A percentile compares a stretch with the other conserved stretches of the same genome.
Evolutionary conservation across 2,797 vertebrate genomes (phyloP).

Genomic region (Decapterus maruadsi): DNA sequence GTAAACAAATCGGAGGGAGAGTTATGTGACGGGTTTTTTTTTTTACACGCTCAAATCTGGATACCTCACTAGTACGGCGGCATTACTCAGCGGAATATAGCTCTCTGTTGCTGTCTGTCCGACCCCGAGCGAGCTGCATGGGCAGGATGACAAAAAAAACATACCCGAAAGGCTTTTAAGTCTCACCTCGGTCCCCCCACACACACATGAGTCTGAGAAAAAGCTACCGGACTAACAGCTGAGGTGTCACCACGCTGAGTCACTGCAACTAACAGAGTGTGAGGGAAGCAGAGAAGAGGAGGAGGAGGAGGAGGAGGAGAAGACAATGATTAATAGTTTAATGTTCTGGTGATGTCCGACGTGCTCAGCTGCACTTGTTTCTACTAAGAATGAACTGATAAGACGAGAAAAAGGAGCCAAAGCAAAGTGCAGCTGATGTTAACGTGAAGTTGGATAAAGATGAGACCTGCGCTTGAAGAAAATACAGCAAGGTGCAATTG

Average conservation of each 20-base stretch:
- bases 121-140: conserved; percentile 38
- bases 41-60: conserved; percentile 35
- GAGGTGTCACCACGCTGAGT: conserved; percentile 61
- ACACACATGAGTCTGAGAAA: conserved; percentile 45
- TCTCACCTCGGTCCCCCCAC: conserved; percentile 45
- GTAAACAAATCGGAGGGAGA: conserved; percentile 76
- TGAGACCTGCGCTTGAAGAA: neutral
- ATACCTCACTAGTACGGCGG: conserved; percentile 53
- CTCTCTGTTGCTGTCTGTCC: conserved; percentile 37
- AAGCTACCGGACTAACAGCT: conserved; percentile 70
- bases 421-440: conserved; percentile 9
- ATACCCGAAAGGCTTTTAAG: conserved; percentile 69
- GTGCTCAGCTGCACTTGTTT: neutral
- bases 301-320: conserved; percentile 1
- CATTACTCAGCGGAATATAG: conserved; percentile 68
- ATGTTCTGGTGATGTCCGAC: conserved; percentile 13
- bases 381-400: neutral
- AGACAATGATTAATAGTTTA: conserved; percentile 21
- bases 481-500: conserved; percentile 17
- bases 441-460: conserved; percentile 12
- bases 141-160: conserved; percentile 79
- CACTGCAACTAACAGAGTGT: conserved; percentile 40
- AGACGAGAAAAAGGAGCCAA: neutral
- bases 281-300: conserved; percentile 1
- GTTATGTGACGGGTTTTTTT: conserved; percentile 69